Evolutionary conservation across 2,888 invertebrate species (phyloP), one percentile per base, ranked within the genome.

Genomic region (Aphodius sticticus): DNA sequence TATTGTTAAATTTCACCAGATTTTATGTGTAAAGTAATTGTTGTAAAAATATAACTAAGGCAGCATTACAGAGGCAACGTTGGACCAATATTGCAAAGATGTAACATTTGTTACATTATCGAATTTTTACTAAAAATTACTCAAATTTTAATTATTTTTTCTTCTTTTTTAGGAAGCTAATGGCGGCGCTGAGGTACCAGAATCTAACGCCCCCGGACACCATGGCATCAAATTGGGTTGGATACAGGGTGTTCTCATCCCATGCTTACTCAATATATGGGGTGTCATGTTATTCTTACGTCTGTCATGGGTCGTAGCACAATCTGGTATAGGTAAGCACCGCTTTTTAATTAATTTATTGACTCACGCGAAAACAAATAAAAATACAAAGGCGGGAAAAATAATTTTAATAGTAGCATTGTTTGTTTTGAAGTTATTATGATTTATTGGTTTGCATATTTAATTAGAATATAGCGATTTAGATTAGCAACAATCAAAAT

Each of bases 231-330:
- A 97, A 89, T 90, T 97, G 87, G 97, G 97, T 90, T 97, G 97
- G 97, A 96, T 97, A 86, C 91, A 95, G 88, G 97, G 97, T n/a
- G 96, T 97, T 15, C 91, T 97, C 82, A 96, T 97, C 90, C 96
- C 96, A 88, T 99, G 99, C 88, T 93, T 99, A 72, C 94, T 99
- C 86, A 99, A 99, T 90, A 99, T 99, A 87, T 99, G 98, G 96
- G 99, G 99, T 78, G 99, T 99, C 84, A 99, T 99, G 98, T 93
- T 99, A 82, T 99, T 99, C 90, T 92, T 99, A 84, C 95, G 99
- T 78, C 92, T 99, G 86, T 96, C 98, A 70, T 99, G 99, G 99
- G 97, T 99, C 81, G 97, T 99, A 76, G 96, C 96, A 69, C 97
- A 99, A 88, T 95, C 98, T 3, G 99, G 99, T 80, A 94, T 98